Evolutionary conservation across 2,113 vertebrate species (phyloP).

Genomic region (Scophthalmus maximus): DNA sequence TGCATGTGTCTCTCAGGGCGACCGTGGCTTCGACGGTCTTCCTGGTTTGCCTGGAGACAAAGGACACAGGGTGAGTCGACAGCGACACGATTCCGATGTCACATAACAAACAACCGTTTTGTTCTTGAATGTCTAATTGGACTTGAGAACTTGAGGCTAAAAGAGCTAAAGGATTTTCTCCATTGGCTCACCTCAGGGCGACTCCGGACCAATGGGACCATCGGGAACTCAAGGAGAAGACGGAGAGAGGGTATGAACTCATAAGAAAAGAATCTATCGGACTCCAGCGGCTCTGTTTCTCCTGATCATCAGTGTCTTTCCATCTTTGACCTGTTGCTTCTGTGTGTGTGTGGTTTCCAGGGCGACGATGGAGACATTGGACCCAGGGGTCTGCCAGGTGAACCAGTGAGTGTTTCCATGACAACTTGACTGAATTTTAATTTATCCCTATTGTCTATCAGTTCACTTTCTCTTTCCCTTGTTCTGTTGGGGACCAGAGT

Average conservation of each 20-base stretch:
- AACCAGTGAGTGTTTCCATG: conserved; percentile 89
- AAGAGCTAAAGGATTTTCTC: background rate
- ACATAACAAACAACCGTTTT: background rate
- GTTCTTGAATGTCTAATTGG: background rate
- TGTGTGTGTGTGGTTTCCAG: conserved; percentile 74
- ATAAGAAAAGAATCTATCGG: background rate
- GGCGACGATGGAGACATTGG: conserved; percentile 97
- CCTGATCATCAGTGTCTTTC: background rate
- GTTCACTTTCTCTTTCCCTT: background rate
- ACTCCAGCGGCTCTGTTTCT: background rate
- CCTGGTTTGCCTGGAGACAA: conserved; percentile 98
- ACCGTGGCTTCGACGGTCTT: conserved; percentile 98
- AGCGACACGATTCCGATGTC: rapidly evolving
- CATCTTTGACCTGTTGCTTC: background rate
- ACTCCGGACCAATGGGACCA: conserved; percentile 87
- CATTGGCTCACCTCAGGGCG: conserved; percentile 83
- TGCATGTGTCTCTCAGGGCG: conserved; percentile 84
- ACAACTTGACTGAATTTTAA: conserved; percentile 21
- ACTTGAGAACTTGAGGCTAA: background rate
- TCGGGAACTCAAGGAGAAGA: conserved; percentile 91
- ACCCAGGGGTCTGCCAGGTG: conserved; percentile 94
- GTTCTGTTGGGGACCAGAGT: too few relatives aligned
- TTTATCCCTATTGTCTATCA: background rate
- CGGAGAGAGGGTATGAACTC: conserved; percentile 88
- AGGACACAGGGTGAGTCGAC: conserved; percentile 91